Percentiles rank a stretch among this genome's conserved stretches.
These are phyloP conservation scores for Periparus ater DNA, from an alignment of 2,797 vertebrate species.

Conservation along the genomic window DNA sequence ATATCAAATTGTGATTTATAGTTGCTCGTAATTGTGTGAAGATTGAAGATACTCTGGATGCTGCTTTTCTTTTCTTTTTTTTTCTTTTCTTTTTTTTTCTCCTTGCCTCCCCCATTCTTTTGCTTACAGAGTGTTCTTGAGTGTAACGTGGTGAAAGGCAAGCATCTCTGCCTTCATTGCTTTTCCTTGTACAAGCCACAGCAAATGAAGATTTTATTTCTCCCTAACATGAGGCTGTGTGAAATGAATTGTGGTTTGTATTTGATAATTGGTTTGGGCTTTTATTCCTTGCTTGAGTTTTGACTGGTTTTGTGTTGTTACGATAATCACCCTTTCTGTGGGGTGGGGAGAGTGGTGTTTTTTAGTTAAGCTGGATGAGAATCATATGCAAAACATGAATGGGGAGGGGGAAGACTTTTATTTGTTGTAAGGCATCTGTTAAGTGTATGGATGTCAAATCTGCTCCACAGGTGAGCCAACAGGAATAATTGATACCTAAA, in stretches of 20 bases:
- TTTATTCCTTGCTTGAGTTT: not conserved
- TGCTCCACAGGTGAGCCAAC: not conserved
- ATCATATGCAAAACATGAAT: not conserved
- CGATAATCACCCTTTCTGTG: not conserved
- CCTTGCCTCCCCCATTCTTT: not conserved
- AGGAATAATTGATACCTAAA: not conserved
- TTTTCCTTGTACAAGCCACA: not conserved
- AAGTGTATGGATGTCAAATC: not conserved
- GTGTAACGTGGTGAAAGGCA: not conserved
- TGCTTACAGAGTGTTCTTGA: not conserved
- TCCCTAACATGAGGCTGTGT: not conserved
- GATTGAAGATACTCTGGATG: conserved; percentile 33
- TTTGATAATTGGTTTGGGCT: not conserved
- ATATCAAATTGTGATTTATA: conserved; percentile 59
- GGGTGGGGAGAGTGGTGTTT: not conserved
- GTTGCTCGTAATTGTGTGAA: conserved; percentile 46
- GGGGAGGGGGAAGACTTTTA: not conserved
- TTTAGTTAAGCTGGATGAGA: not conserved
- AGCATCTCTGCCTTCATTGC: not conserved
- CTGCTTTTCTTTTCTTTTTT: not conserved
- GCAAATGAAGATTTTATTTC: conserved; percentile 18
- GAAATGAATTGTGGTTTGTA: not conserved
- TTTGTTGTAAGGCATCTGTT: not conserved
- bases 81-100: not conserved
- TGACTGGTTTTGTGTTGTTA: not conserved